Evolutionary conservation across 2,113 vertebrate genomes (phyloP).

Genomic region (Atractosteus spatula): DNA sequence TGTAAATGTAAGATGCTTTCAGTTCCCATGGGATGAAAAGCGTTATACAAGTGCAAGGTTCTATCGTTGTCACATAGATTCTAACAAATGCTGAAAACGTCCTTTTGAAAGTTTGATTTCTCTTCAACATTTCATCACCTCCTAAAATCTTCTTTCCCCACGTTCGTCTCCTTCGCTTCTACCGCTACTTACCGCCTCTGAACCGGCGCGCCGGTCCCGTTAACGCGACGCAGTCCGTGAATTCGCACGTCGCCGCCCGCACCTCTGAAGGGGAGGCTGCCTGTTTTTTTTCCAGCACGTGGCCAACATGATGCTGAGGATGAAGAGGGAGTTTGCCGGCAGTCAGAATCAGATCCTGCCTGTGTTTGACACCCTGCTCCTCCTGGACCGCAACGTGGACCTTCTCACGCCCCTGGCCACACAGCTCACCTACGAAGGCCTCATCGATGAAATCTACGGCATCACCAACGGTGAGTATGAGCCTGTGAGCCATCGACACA

Average conservation of each 20-base stretch:
- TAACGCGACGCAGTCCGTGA: no score
- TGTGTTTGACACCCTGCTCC: slow-evolving; percentile 86
- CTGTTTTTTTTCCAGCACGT: slow-evolving; percentile 73
- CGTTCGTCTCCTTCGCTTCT: no score
- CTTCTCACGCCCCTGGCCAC: slow-evolving; percentile 89
- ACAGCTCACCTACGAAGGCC: slow-evolving; percentile 93
- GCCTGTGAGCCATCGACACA: neutral
- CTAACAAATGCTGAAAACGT: neutral
- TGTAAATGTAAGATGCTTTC: no score
- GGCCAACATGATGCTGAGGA: slow-evolving; percentile 97
- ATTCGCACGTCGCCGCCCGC: neutral
- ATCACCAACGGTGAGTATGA: slow-evolving; percentile 88
- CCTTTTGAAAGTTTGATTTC: neutral
- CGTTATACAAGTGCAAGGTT: no score
- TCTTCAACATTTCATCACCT: neutral
- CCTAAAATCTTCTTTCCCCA: no score
- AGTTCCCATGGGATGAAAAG: no score
- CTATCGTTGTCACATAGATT: no score
- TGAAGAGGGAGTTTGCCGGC: slow-evolving; percentile 94
- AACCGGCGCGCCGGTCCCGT: no score
- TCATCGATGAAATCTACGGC: slow-evolving; percentile 94
- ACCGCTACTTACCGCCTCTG: no score
- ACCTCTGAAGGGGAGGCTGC: neutral
- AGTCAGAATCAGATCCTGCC: slow-evolving; percentile 89
- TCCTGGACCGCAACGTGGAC: slow-evolving; percentile 92